Conservation (phyloP, 2,797 vertebrate genomes). For the Coilia nasus region DNA sequence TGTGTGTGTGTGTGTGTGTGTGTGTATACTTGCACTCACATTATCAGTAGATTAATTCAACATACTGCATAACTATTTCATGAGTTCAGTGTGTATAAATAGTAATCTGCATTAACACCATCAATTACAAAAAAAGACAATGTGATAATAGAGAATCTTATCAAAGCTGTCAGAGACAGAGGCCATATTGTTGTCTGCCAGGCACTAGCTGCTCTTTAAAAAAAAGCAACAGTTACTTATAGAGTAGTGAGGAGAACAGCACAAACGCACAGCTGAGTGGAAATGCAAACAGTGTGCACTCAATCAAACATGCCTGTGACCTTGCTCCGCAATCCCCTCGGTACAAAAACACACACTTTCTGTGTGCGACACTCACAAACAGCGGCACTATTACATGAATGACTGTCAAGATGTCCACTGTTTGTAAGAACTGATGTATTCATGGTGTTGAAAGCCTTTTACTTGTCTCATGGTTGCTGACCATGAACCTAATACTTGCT, state of each 20-base stretch:
- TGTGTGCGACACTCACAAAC: not conserved
- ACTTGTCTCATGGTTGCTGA: not conserved
- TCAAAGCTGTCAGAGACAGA: not conserved
- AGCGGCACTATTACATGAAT: not conserved
- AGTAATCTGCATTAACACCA: not conserved
- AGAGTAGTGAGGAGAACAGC: not conserved
- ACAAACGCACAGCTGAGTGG: not conserved
- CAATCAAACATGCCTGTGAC: not conserved
- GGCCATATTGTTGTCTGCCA: not conserved
- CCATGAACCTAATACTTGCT: not conserved
- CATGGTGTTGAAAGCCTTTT: not conserved
- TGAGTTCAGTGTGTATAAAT: not conserved
- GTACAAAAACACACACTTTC: not conserved
- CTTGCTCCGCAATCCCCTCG: not conserved
- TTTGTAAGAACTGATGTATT: not conserved
- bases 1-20: not conserved
- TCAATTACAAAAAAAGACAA: not conserved
- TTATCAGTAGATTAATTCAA: constrained; percentile 7
- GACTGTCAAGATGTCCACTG: not conserved
- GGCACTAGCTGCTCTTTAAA: not conserved
- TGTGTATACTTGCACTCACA: not conserved
- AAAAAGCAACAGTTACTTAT: not conserved
- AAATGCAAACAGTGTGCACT: constrained; percentile 16
- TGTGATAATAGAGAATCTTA: not conserved
- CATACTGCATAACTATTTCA: not conserved